phyloP scores from a whole-genome alignment of 2,113 vertebrate genomes.

The Chloropsis cyanopogon region DNA sequence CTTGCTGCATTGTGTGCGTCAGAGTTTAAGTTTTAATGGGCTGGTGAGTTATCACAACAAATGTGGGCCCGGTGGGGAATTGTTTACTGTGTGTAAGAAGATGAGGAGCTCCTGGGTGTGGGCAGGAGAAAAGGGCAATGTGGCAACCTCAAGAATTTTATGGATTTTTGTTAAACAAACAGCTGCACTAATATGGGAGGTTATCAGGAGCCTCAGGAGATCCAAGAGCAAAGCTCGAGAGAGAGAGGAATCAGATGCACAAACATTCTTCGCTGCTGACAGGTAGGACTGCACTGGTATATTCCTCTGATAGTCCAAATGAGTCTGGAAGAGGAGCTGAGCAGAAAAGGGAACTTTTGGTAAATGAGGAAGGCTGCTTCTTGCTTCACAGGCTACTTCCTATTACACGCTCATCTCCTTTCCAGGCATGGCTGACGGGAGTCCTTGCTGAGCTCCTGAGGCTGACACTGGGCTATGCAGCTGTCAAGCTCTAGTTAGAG shows the following conservation, averaged over 20 bases:
- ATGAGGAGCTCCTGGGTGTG: conserved; percentile 17
- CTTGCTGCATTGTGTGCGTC: not conserved
- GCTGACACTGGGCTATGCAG: not conserved
- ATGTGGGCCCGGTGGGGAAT: not conserved
- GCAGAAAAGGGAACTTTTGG: conserved; percentile 43
- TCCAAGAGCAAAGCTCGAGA: conserved; percentile 4
- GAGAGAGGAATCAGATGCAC: not conserved
- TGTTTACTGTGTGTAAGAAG: conserved; percentile 12
- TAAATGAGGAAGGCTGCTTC: conserved; percentile 28
- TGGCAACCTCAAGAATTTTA: conserved; percentile 41
- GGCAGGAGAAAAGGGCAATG: not conserved
- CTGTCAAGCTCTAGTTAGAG: not conserved
- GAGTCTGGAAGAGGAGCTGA: not conserved
- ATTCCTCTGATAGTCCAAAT: not conserved
- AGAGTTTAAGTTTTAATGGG: not conserved
- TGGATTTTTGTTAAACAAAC: conserved; percentile 28
- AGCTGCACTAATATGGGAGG: not conserved
- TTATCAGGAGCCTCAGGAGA: conserved; percentile 12
- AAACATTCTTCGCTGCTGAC: not conserved
- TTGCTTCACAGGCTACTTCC: conserved; percentile 54
- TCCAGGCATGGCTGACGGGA: not conserved
- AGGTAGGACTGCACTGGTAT: not conserved
- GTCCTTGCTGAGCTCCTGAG: not conserved
- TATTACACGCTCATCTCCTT: not conserved
- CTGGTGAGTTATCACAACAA: conserved; percentile 16